Evolutionary conservation across 2,888 invertebrate genomes (phyloP).

Genomic region (Ypsolopha scabrella): DNA sequence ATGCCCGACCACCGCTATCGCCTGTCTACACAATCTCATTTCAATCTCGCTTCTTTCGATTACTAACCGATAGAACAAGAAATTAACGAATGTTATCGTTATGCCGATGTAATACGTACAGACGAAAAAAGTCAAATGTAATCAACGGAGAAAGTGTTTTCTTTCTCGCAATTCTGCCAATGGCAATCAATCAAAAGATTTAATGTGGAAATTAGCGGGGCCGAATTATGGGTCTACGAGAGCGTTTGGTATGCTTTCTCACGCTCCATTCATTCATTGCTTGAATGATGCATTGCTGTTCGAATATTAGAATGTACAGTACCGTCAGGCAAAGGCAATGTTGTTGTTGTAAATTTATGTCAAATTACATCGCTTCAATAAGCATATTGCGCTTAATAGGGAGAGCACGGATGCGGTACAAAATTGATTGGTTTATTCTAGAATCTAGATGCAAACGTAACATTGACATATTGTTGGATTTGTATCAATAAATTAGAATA

Average conservation of each 20-base stretch:
- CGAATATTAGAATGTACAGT: not conserved
- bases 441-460: too few relatives aligned
- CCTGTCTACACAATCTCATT: conserved; percentile 47
- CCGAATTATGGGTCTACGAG: conserved; percentile 1
- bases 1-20: conserved; percentile 13
- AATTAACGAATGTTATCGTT: conserved; percentile 46
- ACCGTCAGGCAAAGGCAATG: too few relatives aligned
- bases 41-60: conserved; percentile 54
- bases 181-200: conserved; percentile 36
- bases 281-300: not conserved
- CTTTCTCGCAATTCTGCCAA: conserved; percentile 16
- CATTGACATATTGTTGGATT: too few relatives aligned
- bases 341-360: too few relatives aligned
- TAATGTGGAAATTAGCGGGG: conserved; percentile 22
- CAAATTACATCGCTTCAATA: too few relatives aligned
- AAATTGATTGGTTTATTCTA: too few relatives aligned
- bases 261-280: not conserved
- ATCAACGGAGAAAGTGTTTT: conserved; percentile 39
- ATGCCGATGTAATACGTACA: conserved; percentile 25
- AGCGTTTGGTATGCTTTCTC: conserved; percentile 1
- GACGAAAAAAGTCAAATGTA: conserved; percentile 31
- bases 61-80: conserved; percentile 39
- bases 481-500: too few relatives aligned
- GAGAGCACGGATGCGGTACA: too few relatives aligned
- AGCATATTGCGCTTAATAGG: too few relatives aligned